Percentiles rank a stretch among this genome's conserved stretches.
Evolutionary conservation across 2,888 invertebrate species (phyloP).

Genomic region (Cantharis rufa): DNA sequence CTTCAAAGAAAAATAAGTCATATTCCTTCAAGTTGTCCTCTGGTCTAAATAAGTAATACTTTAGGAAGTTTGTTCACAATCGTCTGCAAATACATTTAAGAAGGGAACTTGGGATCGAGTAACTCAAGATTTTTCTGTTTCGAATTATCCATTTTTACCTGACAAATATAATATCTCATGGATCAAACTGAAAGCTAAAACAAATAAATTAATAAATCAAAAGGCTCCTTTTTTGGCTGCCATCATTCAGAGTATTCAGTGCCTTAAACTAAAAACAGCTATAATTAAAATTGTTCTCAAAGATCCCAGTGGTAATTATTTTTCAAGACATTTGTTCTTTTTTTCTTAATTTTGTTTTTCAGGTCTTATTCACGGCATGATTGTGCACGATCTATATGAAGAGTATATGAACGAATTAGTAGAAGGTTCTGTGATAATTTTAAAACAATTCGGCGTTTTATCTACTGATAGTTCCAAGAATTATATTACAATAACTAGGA

Average conservation of each 20-base stretch:
- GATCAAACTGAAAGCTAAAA: conserved; percentile 42
- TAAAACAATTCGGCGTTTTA: conserved; percentile 46
- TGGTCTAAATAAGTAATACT: background rate
- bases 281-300: conserved; percentile 42
- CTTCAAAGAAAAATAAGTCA: too few relatives aligned
- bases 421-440: conserved; percentile 44
- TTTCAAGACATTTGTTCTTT: too few relatives aligned
- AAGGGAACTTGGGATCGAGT: conserved; percentile 43
- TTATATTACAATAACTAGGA: conserved; percentile 44
- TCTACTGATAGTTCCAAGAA: conserved; percentile 39
- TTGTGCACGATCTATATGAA: conserved; percentile 45
- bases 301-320: conserved; percentile 44
- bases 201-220: conserved; percentile 40
- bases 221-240: conserved; percentile 50
- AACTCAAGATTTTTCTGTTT: conserved; percentile 36
- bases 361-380: conserved; percentile 47
- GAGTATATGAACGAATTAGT: conserved; percentile 39
- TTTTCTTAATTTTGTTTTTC: conserved; percentile 27
- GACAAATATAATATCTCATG: conserved; percentile 47
- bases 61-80: conserved; percentile 40
- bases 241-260: conserved; percentile 42
- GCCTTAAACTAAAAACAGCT: conserved; percentile 31
- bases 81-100: conserved; percentile 37
- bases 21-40: too few relatives aligned
- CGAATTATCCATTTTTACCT: conserved; percentile 14